Percentiles rank a stretch among this genome's conserved stretches.
These are phyloP conservation scores for Eupleurogrammus muticus DNA, from an alignment of 2,797 vertebrate genomes.

Conservation along the genomic window DNA sequence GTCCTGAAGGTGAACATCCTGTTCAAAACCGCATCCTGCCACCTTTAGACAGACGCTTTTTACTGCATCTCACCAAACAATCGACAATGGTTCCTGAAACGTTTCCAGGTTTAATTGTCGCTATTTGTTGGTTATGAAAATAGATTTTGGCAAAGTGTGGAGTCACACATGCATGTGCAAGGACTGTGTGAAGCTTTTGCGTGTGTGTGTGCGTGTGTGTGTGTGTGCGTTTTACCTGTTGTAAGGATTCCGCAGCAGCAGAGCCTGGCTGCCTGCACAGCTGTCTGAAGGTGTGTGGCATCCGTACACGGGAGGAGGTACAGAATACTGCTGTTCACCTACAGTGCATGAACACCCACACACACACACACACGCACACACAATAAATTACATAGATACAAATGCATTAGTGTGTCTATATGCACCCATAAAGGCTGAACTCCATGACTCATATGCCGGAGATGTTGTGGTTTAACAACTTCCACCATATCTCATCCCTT, in stretches of 20 bases:
- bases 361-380: slow-evolving; percentile 23
- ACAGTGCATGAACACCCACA: slow-evolving; percentile 32
- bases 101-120: slow-evolving; percentile 28
- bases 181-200: not conserved
- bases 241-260: slow-evolving; percentile 95
- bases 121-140: slow-evolving; percentile 33
- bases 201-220: slow-evolving; percentile 22
- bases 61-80: slow-evolving; percentile 23
- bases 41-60: slow-evolving; percentile 39
- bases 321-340: slow-evolving; percentile 95
- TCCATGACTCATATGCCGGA: slow-evolving; percentile 1
- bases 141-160: slow-evolving; percentile 33
- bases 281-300: slow-evolving; percentile 96
- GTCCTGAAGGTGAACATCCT: slow-evolving; percentile 76
- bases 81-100: slow-evolving; percentile 57
- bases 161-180: not conserved
- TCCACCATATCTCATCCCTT: slow-evolving; percentile 11
- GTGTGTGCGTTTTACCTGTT: slow-evolving; percentile 89
- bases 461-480: slow-evolving; percentile 8
- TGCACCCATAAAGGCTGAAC: not conserved
- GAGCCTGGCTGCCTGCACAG: slow-evolving; percentile 93
- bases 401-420: not conserved
- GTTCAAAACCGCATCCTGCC: slow-evolving; percentile 62
- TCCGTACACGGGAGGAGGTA: slow-evolving; percentile 95
- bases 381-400: not conserved